These are phyloP conservation scores for Alsophila aescularia DNA, from an alignment of 2,888 invertebrate species.

Conservation along the genomic window DNA sequence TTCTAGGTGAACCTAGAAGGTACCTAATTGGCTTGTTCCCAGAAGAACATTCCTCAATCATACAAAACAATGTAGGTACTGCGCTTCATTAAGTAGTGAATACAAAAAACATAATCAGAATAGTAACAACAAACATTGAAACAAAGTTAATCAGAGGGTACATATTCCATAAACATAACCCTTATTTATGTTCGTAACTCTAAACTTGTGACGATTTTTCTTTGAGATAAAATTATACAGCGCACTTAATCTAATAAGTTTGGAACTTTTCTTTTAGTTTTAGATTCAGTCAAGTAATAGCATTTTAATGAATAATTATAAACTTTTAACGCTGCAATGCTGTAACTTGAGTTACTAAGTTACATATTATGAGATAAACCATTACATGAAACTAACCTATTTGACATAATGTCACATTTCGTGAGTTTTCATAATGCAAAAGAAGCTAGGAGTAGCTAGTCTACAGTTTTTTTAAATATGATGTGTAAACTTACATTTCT, in stretches of 20 bases:
- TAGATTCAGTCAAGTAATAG: conserved; percentile 18
- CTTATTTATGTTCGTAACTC: conserved; percentile 61
- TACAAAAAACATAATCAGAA: conserved; percentile 10
- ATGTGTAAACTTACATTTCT: no score
- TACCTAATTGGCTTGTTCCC: no score
- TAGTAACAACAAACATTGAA: conserved; percentile 41
- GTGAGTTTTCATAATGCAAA: no score
- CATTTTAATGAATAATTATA: conserved; percentile 31
- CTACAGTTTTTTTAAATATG: no score
- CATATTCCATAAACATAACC: conserved; percentile 59
- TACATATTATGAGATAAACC: no score
- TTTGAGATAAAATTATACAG: conserved; percentile 47
- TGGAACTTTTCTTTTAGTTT: conserved; percentile 32
- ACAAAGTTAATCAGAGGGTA: conserved; percentile 53
- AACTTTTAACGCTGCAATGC: conserved; percentile 27
- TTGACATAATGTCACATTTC: no score
- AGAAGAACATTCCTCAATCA: no score
- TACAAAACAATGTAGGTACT: no score
- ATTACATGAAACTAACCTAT: no score
- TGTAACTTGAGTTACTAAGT: no score
- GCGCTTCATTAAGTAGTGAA: not conserved
- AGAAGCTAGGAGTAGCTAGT: no score
- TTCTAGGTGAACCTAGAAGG: no score
- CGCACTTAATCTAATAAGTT: conserved; percentile 48
- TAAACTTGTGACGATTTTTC: conserved; percentile 51